Evolutionary conservation across 2,113 vertebrate genomes (phyloP).

Genomic region (Megaptera novaeangliae): DNA sequence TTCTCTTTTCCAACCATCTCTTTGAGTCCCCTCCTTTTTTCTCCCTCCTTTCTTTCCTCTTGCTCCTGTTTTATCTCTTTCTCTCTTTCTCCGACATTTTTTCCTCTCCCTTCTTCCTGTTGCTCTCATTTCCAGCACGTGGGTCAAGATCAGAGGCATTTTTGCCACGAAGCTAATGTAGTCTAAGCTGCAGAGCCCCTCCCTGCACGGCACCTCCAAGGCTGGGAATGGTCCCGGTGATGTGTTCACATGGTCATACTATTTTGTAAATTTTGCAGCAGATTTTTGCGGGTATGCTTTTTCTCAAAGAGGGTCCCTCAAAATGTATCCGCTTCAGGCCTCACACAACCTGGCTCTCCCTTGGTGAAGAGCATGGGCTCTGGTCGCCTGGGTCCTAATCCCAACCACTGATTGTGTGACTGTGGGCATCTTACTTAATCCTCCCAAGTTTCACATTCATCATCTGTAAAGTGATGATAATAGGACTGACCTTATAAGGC

Average conservation of each 20-base stretch:
- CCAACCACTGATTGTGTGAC: neutral
- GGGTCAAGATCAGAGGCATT: neutral
- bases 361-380: neutral
- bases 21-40: neutral
- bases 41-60: neutral
- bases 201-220: neutral
- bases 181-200: neutral
- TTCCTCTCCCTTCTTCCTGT: neutral
- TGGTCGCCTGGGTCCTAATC: neutral
- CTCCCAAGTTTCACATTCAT: neutral
- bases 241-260: neutral
- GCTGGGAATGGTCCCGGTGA: rapidly evolving
- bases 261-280: neutral
- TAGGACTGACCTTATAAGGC: neutral
- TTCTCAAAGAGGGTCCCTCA: neutral
- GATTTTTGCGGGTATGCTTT: neutral
- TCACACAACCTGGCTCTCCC: neutral
- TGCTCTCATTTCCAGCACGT: neutral
- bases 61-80: neutral
- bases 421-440: neutral
- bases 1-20: neutral
- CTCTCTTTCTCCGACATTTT: neutral
- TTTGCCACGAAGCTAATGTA: rapidly evolving
- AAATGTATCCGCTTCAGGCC: neutral
- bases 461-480: neutral